Evolutionary conservation across 2,113 vertebrate genomes (phyloP).

Genomic region (Alligator mississippiensis): DNA sequence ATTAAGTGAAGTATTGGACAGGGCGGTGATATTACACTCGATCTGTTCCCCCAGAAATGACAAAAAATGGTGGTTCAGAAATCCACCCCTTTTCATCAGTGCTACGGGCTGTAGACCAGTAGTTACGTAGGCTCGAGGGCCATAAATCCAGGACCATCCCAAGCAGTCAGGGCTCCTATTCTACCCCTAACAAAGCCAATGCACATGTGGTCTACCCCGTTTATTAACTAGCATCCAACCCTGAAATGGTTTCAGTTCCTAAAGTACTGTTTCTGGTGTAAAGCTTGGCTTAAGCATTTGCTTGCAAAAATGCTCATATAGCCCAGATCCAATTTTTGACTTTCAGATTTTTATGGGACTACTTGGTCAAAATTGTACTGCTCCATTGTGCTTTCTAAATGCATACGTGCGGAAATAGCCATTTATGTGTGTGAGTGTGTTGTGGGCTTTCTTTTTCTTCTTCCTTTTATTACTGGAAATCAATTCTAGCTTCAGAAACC

Average conservation of each 20-base stretch:
- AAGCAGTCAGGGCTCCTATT: background rate
- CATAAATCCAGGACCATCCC: background rate
- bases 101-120: background rate
- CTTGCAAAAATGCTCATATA: background rate
- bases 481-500: slow-evolving; percentile 3
- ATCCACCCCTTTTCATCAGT: accelerated
- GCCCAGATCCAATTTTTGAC: background rate
- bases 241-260: background rate
- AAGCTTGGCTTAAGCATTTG: background rate
- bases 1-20: accelerated
- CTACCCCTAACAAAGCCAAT: background rate
- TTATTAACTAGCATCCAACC: background rate
- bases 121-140: background rate
- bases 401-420: background rate
- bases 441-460: background rate
- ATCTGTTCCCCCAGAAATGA: background rate
- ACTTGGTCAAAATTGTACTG: background rate
- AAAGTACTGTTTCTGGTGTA: background rate
- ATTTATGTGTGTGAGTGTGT: slow-evolving; percentile 16
- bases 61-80: background rate
- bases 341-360: background rate
- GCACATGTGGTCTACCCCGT: background rate
- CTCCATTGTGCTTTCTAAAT: background rate
- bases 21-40: background rate
- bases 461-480: slow-evolving; percentile 20